phyloP scores from a whole-genome alignment of 2,888 invertebrate genomes.

The Zaprionus obscuricornis region DNA sequence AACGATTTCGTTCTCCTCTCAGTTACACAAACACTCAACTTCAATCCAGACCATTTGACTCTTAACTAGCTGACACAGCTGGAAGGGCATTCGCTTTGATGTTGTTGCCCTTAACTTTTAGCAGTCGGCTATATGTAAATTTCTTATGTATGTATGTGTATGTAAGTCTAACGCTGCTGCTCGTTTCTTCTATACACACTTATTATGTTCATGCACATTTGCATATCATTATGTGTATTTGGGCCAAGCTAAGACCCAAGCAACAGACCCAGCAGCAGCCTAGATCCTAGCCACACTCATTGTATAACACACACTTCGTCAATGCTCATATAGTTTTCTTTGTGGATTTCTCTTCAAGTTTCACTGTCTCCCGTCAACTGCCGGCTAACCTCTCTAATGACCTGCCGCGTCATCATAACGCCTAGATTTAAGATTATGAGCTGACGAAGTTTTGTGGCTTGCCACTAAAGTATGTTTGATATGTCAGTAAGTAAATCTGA shows the following conservation, averaged over 20 bases:
- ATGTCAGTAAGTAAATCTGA: constrained; percentile 71
- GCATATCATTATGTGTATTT: constrained; percentile 71
- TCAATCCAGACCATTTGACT: constrained; percentile 20
- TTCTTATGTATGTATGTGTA: constrained; percentile 24
- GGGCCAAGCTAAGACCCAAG: constrained; percentile 46
- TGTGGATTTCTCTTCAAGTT: neutral
- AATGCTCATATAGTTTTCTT: constrained; percentile 42
- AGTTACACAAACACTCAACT: constrained; percentile 4
- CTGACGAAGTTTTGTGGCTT: constrained; percentile 70
- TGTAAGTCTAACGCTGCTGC: constrained; percentile 32
- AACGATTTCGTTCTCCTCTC: too few species aligned
- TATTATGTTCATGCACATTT: constrained; percentile 75
- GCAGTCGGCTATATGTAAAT: constrained; percentile 49
- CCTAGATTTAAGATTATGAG: constrained; percentile 76
- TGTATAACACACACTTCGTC: constrained; percentile 28
- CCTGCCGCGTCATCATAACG: constrained; percentile 56
- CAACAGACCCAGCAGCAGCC: constrained; percentile 21
- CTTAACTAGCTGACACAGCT: constrained; percentile 71
- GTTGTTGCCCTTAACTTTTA: constrained; percentile 40
- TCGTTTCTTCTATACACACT: constrained; percentile 58
- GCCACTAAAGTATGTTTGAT: constrained; percentile 51
- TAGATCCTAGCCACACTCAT: constrained; percentile 18
- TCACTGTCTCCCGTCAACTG: neutral
- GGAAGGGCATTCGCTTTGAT: constrained; percentile 65
- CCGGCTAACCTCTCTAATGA: neutral